Conservation (phyloP, 2,797 vertebrate species). For the Knipowitschia caucasica region DNA sequence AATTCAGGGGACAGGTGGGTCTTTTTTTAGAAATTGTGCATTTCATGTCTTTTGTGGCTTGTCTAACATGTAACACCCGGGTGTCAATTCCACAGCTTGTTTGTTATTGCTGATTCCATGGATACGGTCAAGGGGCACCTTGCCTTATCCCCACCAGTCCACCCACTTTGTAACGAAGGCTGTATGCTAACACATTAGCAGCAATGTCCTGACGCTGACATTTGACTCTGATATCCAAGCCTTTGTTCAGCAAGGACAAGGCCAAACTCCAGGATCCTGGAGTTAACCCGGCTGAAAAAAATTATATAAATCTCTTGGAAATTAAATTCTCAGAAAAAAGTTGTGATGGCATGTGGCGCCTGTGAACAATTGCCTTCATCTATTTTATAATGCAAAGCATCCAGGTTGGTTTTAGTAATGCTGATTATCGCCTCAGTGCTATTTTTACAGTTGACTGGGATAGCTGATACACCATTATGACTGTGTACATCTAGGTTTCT, state of each 20-base stretch:
- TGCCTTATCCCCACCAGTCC: conserved; percentile 56
- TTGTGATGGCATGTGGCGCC: conserved; percentile 14
- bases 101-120: conserved; percentile 63
- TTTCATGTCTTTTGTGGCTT: conserved; percentile 10
- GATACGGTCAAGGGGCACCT: conserved; percentile 53
- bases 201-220: conserved; percentile 60
- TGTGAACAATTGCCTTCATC: conserved; percentile 2
- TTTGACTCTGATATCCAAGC: conserved; percentile 50
- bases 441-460: conserved; percentile 45
- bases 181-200: conserved; percentile 63
- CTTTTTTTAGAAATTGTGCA: background rate
- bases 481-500: conserved; percentile 30
- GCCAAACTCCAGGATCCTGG: conserved; percentile 4
- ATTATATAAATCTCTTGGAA: background rate
- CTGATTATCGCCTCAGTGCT: conserved; percentile 40
- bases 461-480: conserved; percentile 44
- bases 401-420: conserved; percentile 37
- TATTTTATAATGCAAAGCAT: conserved; percentile 24
- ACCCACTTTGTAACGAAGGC: conserved; percentile 27
- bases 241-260: conserved; percentile 46
- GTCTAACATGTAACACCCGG: conserved; percentile 16
- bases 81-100: conserved; percentile 45
- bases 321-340: conserved; percentile 11
- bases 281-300: conserved; percentile 14
- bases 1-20: background rate